Percentiles rank a stretch among this genome's conserved stretches.
phyloP scores from a whole-genome alignment of 2,797 vertebrate genomes.

The Protonibea diacanthus region DNA sequence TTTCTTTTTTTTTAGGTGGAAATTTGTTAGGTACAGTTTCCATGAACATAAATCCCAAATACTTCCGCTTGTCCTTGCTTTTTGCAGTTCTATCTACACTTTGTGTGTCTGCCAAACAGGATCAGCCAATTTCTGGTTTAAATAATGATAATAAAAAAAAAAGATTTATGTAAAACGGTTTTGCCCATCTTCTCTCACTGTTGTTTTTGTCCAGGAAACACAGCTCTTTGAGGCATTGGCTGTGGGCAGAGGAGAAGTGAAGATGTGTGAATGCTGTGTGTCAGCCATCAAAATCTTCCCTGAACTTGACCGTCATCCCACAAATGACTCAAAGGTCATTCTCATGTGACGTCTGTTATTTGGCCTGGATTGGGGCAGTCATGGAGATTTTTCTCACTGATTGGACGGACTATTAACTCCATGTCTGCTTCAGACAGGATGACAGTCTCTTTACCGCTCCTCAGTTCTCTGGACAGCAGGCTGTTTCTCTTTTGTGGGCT shows the following conservation, averaged over 20 bases:
- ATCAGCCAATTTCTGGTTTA: neutral
- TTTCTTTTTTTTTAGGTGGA: neutral
- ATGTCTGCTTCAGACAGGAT: slow-evolving; percentile 38
- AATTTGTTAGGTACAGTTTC: neutral
- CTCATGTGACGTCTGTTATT: slow-evolving; percentile 8
- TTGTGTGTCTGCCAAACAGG: neutral
- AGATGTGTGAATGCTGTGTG: slow-evolving; percentile 15
- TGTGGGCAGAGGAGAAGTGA: slow-evolving; percentile 32
- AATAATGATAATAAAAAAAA: neutral
- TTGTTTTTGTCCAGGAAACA: slow-evolving; percentile 39
- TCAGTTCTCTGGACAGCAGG: slow-evolving; percentile 2
- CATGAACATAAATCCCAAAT: neutral
- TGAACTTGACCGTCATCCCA: slow-evolving; percentile 5
- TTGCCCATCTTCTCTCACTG: slow-evolving; percentile 10
- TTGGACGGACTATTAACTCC: slow-evolving; percentile 6
- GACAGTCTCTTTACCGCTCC: neutral
- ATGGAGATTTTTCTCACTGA: neutral
- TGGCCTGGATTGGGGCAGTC: slow-evolving; percentile 18
- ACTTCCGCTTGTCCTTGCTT: neutral
- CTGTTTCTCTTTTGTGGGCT: slow-evolving; percentile 1
- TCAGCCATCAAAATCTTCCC: slow-evolving; percentile 30
- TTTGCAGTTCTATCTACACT: neutral
- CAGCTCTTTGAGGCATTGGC: slow-evolving; percentile 28
- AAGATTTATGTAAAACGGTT: neutral
- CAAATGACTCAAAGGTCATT: slow-evolving; percentile 13